Percentiles rank a stretch among this genome's conserved stretches.
Conservation (phyloP, 1,140 invertebrate species). For the Tetranychus urticae region DNA sequence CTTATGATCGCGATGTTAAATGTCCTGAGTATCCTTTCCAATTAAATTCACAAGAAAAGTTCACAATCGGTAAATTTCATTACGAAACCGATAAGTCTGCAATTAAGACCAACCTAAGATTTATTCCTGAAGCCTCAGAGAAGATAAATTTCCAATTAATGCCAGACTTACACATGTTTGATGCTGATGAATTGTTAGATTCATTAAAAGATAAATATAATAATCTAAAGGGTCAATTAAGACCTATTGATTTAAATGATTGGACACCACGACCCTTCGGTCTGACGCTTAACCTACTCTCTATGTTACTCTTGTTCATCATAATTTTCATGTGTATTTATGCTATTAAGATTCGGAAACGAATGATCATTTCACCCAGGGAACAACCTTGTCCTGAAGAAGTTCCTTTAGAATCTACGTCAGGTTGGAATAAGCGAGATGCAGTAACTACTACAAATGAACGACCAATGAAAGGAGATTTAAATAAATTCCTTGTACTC, state of each 20-base stretch:
- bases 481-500: background rate
- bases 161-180: background rate
- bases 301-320: background rate
- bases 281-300: background rate
- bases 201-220: background rate
- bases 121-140: background rate
- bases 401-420: background rate
- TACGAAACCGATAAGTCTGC: background rate
- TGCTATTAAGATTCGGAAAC: background rate
- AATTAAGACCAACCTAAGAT: background rate
- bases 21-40: background rate
- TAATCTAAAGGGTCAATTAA: background rate
- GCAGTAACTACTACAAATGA: background rate
- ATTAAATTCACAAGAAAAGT: background rate
- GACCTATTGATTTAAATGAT: background rate
- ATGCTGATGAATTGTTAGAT: background rate
- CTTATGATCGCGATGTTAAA: background rate
- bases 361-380: background rate
- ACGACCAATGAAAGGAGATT: background rate
- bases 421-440: background rate
- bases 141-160: background rate
- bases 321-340: background rate
- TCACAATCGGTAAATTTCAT: background rate
- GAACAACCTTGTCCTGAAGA: background rate
- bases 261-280: background rate